A percentile compares a stretch with the other conserved stretches of the same genome.
Evolutionary conservation across 2,113 vertebrate species (phyloP).

Genomic region (Otus sunia): DNA sequence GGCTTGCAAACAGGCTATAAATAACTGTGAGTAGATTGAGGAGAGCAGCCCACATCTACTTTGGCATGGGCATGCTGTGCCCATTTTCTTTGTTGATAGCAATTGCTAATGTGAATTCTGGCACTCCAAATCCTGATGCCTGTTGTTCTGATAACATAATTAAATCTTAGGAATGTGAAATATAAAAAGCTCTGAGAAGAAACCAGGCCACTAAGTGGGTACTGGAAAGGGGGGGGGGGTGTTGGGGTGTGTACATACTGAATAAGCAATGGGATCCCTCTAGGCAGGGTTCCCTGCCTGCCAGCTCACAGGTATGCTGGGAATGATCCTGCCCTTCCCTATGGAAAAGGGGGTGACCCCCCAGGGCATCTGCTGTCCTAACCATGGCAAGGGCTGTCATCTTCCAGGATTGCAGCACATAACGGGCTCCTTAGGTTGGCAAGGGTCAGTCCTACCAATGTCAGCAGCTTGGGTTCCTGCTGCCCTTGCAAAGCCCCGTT

Average conservation of each 20-base stretch:
- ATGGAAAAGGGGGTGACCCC: neutral
- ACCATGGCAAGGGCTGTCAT: neutral
- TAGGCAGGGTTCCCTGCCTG: neutral
- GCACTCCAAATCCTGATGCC: conserved; percentile 58
- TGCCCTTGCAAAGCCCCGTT: neutral
- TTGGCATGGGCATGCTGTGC: conserved; percentile 63
- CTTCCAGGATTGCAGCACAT: neutral
- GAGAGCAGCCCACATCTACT: conserved; percentile 61
- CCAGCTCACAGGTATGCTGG: fast-evolving
- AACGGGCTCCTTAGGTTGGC: neutral
- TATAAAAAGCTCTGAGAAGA: conserved; percentile 56
- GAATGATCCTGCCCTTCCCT: neutral
- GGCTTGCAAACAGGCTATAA: conserved; percentile 56
- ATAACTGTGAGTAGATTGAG: conserved; percentile 28
- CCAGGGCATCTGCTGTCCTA: neutral
- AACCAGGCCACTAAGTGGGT: conserved; percentile 2
- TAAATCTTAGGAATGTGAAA: conserved; percentile 63
- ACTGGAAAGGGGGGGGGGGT: neutral
- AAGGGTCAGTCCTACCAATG: neutral
- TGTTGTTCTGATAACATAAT: conserved; percentile 68
- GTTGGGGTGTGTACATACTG: neutral
- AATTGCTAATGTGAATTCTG: conserved; percentile 67
- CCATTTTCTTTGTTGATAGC: conserved; percentile 65
- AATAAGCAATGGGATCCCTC: neutral
- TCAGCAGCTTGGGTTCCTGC: neutral